Percentiles rank a stretch among this genome's conserved stretches.
These are phyloP conservation scores for Cantharis nigra DNA, from an alignment of 2,888 invertebrate species.

Conservation along the genomic window DNA sequence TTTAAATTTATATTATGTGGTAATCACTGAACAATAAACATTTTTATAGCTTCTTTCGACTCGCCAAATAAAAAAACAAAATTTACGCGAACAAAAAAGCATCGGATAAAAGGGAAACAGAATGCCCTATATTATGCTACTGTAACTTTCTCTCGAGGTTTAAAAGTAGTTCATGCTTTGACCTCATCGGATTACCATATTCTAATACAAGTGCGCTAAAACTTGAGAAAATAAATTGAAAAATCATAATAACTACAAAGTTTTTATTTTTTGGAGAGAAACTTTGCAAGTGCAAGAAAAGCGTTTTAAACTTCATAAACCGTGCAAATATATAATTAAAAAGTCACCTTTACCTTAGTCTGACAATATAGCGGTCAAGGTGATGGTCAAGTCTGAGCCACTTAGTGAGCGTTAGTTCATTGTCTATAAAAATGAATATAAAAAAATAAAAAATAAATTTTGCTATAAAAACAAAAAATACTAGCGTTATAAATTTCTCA, in stretches of 20 bases:
- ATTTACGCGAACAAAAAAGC: background rate
- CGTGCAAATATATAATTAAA: background rate
- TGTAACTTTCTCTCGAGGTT: constrained; percentile 23
- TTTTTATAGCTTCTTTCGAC: background rate
- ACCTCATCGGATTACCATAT: constrained; percentile 12
- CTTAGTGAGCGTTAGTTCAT: constrained; percentile 6
- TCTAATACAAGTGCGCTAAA: constrained; percentile 9
- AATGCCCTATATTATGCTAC: constrained; percentile 17
- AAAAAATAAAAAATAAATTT: background rate
- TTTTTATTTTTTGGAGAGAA: background rate
- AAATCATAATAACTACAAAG: background rate
- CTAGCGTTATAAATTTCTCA: background rate
- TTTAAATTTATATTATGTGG: background rate
- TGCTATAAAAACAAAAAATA: background rate
- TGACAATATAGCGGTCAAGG: constrained; percentile 24
- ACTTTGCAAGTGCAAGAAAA: background rate
- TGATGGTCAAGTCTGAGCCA: constrained; percentile 18
- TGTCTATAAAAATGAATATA: background rate
- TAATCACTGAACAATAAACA: background rate
- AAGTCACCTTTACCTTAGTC: background rate
- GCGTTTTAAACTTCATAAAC: background rate
- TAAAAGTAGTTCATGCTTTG: constrained; percentile 18
- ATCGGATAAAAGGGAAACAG: constrained; percentile 25
- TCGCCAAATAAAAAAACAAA: background rate
- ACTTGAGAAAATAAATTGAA: background rate